phyloP scores from a whole-genome alignment of 2,888 invertebrate species.

The Neoscelio sp. region DNA sequence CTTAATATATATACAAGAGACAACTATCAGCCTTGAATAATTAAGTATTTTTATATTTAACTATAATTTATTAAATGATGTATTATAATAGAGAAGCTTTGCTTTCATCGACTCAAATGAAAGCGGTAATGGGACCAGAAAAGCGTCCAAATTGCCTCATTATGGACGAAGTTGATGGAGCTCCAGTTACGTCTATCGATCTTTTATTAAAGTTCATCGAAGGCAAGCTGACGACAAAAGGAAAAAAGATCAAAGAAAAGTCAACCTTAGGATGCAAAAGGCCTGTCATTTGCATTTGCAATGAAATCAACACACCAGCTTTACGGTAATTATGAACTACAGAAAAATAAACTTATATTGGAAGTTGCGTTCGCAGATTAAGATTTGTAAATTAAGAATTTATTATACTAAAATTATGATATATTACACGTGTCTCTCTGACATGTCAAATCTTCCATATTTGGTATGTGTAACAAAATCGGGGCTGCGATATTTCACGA shows the following conservation, averaged over 20 bases:
- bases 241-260: slow-evolving; percentile 83
- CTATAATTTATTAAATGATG: background rate
- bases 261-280: slow-evolving; percentile 87
- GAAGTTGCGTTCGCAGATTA: too few species aligned
- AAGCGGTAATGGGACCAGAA: slow-evolving; percentile 91
- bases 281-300: slow-evolving; percentile 98
- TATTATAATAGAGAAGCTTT: slow-evolving; percentile 85
- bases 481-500: too few species aligned
- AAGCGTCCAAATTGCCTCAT: slow-evolving; percentile 95
- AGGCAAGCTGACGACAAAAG: slow-evolving; percentile 83
- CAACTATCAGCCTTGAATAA: background rate
- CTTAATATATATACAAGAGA: too few species aligned
- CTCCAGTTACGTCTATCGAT: slow-evolving; percentile 94
- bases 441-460: too few species aligned
- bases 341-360: too few species aligned
- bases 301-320: slow-evolving; percentile 95
- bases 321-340: slow-evolving; percentile 84
- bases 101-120: slow-evolving; percentile 96
- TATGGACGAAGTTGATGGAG: slow-evolving; percentile 98
- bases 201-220: slow-evolving; percentile 92
- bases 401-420: too few species aligned
- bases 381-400: too few species aligned
- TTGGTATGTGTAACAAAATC: too few species aligned
- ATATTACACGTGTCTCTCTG: too few species aligned
- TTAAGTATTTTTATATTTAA: background rate